Base-by-base conservation (phyloP, 2,797 vertebrate species). In the Danio kyathit region DNA sequence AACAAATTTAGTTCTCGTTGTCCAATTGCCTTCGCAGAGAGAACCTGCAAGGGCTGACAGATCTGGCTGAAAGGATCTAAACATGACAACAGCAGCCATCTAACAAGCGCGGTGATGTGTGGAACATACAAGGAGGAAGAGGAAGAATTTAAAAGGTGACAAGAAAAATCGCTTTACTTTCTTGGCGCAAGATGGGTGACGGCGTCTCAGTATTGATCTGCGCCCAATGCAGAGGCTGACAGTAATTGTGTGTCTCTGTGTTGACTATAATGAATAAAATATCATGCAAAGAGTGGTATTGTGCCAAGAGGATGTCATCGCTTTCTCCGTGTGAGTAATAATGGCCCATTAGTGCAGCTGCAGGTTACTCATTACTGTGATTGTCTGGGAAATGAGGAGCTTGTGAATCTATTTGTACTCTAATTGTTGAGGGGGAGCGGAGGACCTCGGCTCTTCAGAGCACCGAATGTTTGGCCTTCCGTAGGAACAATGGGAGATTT, bases 191-290 rank as follows among this genome's bases (percentile, higher is more conserved):
- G 56, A 51, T 60, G 29, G 12, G 13, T 43, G 19, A 71, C 11
- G 66, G 5, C 13, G 40, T 60, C 66, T 71, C 29, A 14, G 2
- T 64, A 74, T 54, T 77, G 81, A 83, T 85, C 66, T 16, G 76
- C 74, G 61, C 76, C 67, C 46, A 80, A 82, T 21, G 72, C 81
- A 79, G 63, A 85, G 46, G 61, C 29, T 82, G 60, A 82, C 75
- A 76, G 79, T 93, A 90, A 92, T 90, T 92, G 89, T 83, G 12
- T 40, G 67, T 91, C 83, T 89, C 87, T 85, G 89, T 87, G 84
- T 89, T 87, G 84, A 86, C 89, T 88, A 86, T 86, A 87, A 91
- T 91, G 88, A 93, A 93, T 93, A 91, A 93, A 93, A 92, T 90
- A 92, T 92, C 85, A 92, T 86, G 81, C 77, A 74, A 57, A 70